These are phyloP conservation scores for Nylanderia fulva DNA, from an alignment of 1,140 invertebrate species.

Conservation along the genomic window DNA sequence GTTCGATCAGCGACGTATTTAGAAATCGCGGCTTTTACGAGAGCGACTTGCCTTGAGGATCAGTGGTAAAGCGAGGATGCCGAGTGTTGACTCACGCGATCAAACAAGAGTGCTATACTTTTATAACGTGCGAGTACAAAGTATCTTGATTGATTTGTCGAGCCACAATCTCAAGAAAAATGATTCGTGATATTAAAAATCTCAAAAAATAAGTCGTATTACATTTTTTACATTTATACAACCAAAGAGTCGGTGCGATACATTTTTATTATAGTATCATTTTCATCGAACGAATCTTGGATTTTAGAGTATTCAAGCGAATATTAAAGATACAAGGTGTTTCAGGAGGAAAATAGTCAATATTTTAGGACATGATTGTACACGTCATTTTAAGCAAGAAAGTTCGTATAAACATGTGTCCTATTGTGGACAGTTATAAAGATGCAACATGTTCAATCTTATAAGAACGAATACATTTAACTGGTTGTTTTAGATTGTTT, in stretches of 20 bases:
- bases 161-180: not conserved
- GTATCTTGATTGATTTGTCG: not conserved
- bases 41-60: constrained; percentile 39
- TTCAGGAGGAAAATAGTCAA: too few species aligned
- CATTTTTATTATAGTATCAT: not conserved
- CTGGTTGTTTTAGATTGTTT: too few species aligned
- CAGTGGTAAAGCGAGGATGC: not conserved
- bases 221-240: not conserved
- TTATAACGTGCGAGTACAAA: not conserved
- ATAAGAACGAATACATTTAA: too few species aligned
- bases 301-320: not conserved
- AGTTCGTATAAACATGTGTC: too few species aligned
- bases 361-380: too few species aligned
- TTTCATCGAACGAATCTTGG: not conserved
- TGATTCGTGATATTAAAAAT: not conserved
- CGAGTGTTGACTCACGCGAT: constrained; percentile 24
- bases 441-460: too few species aligned
- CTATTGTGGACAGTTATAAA: too few species aligned
- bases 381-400: too few species aligned
- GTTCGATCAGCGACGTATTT: constrained; percentile 76
- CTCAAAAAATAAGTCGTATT: not conserved
- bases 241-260: too few species aligned
- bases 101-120: constrained; percentile 17
- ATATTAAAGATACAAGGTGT: not conserved
- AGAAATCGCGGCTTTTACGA: constrained; percentile 57